phyloP scores from a whole-genome alignment of 2,113 vertebrate genomes.

The Prionailurus bengalensis region DNA sequence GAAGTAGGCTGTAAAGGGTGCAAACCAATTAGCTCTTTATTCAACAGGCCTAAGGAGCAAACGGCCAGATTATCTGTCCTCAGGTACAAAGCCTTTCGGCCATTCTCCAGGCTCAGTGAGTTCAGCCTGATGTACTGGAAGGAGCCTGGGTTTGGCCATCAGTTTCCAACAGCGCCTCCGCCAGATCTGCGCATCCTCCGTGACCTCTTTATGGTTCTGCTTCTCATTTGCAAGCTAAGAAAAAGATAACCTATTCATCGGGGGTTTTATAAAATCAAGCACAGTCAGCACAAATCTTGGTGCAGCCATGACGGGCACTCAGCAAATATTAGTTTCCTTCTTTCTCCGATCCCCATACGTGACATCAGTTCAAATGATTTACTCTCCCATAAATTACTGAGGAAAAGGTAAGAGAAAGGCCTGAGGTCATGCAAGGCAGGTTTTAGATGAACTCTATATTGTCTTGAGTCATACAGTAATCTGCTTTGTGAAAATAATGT shows the following conservation, averaged over 20 bases:
- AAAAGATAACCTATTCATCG: background rate
- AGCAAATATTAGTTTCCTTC: background rate
- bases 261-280: background rate
- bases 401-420: background rate
- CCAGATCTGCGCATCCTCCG: background rate
- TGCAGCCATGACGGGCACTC: background rate
- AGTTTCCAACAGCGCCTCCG: background rate
- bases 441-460: background rate
- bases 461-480: background rate
- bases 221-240: background rate
- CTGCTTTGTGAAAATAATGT: background rate
- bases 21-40: background rate
- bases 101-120: background rate
- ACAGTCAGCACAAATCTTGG: constrained; percentile 1
- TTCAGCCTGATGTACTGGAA: background rate
- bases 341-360: background rate
- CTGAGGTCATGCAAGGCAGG: background rate
- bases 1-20: background rate
- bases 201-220: background rate
- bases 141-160: background rate
- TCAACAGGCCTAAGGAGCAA: background rate
- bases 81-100: background rate
- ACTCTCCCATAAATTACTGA: background rate
- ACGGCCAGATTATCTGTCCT: background rate
- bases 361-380: background rate